A percentile compares a stretch with the other conserved stretches of the same genome.
These are phyloP conservation scores for Manis javanica DNA, from an alignment of 2,797 vertebrate genomes.

Conservation along the genomic window DNA sequence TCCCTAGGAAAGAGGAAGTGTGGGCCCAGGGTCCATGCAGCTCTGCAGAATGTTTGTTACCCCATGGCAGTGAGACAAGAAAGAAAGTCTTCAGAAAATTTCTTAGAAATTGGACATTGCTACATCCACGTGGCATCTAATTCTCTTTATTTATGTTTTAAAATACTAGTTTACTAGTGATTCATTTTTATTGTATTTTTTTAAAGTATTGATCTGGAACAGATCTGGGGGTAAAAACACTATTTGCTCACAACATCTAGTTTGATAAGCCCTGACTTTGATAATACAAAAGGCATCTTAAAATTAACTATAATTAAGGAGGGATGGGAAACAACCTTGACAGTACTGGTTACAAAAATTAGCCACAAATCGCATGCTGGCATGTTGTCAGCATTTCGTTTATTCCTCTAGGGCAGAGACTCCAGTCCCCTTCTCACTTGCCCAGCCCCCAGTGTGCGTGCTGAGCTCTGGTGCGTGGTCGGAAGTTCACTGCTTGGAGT, in stretches of 20 bases:
- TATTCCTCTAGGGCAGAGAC: background rate
- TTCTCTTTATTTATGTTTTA: background rate
- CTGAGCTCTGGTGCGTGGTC: background rate
- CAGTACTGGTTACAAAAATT: background rate
- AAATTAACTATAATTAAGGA: background rate
- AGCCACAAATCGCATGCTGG: background rate
- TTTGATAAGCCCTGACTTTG: background rate
- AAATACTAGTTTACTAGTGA: background rate
- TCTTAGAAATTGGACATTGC: background rate
- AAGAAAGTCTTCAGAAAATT: background rate
- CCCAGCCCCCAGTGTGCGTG: no score
- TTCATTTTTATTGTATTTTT: background rate
- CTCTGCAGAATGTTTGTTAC: background rate
- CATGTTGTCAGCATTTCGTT: background rate
- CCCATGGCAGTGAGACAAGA: background rate
- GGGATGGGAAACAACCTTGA: background rate
- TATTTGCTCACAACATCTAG: background rate
- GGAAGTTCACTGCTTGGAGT: background rate
- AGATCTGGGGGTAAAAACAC: rapidly evolving
- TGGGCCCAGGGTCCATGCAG: background rate
- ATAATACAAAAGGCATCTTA: background rate
- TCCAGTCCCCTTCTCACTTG: background rate
- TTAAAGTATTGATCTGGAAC: background rate
- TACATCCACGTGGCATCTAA: background rate
- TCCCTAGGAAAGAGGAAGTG: background rate